A percentile compares a stretch with the other conserved stretches of the same genome.
Conservation (phyloP, 2,797 vertebrate genomes). For the Microchirus variegatus region DNA sequence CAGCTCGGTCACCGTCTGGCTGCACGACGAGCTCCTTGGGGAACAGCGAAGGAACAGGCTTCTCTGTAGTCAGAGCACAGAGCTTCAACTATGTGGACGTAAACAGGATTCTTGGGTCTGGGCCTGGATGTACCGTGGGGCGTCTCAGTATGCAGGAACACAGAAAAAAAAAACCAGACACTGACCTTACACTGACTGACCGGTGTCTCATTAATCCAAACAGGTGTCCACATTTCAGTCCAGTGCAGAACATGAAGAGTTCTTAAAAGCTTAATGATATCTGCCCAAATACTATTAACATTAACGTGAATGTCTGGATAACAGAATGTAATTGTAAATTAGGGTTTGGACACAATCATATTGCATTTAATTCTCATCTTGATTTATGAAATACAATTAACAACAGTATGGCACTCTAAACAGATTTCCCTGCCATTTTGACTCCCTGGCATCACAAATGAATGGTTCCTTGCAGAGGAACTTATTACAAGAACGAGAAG, state of each 20-base stretch:
- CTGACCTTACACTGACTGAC: constrained; percentile 19
- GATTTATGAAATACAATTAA: too few relatives aligned
- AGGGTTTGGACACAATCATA: too few relatives aligned
- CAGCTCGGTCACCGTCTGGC: constrained; percentile 45
- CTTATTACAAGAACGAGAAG: too few relatives aligned
- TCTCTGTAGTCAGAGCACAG: constrained; percentile 37
- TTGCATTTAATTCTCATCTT: too few relatives aligned
- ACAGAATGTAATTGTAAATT: too few relatives aligned
- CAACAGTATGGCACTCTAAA: too few relatives aligned
- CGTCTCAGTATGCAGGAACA: constrained; percentile 15
- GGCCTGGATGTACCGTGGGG: constrained; percentile 9
- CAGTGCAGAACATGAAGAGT: constrained; percentile 1
- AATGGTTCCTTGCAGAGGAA: too few relatives aligned
- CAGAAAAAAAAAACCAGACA: constrained; percentile 34
- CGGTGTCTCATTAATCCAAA: constrained; percentile 25
- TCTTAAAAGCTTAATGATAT: neutral
- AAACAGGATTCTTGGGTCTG: constrained; percentile 49
- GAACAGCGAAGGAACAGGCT: constrained; percentile 17
- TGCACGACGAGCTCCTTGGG: constrained; percentile 22
- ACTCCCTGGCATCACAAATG: too few relatives aligned
- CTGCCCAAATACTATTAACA: neutral
- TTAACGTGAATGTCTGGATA: neutral
- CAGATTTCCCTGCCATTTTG: too few relatives aligned
- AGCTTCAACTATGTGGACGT: constrained; percentile 32
- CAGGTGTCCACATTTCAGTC: constrained; percentile 4